These are phyloP conservation scores for Garra rufa DNA, from an alignment of 2,113 vertebrate genomes.

Conservation along the genomic window DNA sequence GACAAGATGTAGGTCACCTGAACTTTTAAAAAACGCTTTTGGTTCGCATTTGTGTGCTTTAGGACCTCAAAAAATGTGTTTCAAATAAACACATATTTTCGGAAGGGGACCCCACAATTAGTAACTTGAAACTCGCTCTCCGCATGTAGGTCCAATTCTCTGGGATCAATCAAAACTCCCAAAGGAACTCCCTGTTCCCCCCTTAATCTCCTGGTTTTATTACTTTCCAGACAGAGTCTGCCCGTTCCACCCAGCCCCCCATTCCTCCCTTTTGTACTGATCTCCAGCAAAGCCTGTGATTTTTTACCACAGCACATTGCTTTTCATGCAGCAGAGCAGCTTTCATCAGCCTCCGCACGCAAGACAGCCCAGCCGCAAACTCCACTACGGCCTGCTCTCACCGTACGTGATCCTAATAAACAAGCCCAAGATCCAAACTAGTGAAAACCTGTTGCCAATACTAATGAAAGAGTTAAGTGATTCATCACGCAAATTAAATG, in stretches of 20 bases:
- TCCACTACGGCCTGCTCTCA: slow-evolving; percentile 41
- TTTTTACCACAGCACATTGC: slow-evolving; percentile 73
- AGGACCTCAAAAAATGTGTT: slow-evolving; percentile 68
- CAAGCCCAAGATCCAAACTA: background rate
- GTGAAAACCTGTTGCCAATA: background rate
- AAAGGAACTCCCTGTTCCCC: slow-evolving; percentile 76
- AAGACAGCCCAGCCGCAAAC: slow-evolving; percentile 63
- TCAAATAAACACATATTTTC: slow-evolving; percentile 77
- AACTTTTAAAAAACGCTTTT: slow-evolving; percentile 39
- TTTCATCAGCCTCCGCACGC: slow-evolving; percentile 75
- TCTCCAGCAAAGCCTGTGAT: slow-evolving; percentile 76
- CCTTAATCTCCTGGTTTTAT: slow-evolving; percentile 85
- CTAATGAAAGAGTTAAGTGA: background rate
- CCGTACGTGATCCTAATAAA: background rate
- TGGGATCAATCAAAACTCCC: slow-evolving; percentile 82
- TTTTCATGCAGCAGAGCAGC: slow-evolving; percentile 74
- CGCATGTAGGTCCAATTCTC: slow-evolving; percentile 76
- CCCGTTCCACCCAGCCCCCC: slow-evolving; percentile 78
- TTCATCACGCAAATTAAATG: background rate
- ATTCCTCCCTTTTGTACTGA: slow-evolving; percentile 78
- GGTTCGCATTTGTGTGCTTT: slow-evolving; percentile 38
- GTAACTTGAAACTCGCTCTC: slow-evolving; percentile 76
- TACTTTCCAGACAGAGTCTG: slow-evolving; percentile 81
- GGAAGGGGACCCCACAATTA: slow-evolving; percentile 77
- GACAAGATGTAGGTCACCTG: slow-evolving; percentile 1